A percentile compares a stretch with the other conserved stretches of the same genome.
These are phyloP conservation scores for Balaeniceps rex DNA, from an alignment of 2,113 vertebrate genomes.

Conservation along the genomic window DNA sequence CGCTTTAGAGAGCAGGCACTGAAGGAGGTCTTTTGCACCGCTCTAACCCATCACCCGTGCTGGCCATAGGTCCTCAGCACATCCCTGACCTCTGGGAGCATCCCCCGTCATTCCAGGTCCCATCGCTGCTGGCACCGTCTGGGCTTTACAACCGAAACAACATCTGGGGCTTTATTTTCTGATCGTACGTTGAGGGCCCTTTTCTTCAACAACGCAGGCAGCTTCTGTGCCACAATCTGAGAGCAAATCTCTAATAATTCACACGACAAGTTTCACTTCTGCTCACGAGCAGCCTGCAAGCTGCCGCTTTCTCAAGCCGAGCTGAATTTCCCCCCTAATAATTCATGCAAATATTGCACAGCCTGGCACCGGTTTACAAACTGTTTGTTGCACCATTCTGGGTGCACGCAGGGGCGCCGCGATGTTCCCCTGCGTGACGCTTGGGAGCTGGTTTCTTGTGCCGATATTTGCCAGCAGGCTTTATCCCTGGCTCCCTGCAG, in stretches of 20 bases:
- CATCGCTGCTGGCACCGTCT: rapidly evolving
- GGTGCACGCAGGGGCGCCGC: neutral
- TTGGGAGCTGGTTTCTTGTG: neutral
- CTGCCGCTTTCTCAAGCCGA: slow-evolving; percentile 9
- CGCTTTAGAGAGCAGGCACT: neutral
- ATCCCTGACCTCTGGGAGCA: neutral
- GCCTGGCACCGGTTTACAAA: neutral
- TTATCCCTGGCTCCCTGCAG: neutral
- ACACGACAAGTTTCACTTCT: neutral
- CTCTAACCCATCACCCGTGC: neutral
- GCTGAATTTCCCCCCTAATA: neutral
- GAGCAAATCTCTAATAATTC: neutral
- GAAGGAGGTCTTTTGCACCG: neutral
- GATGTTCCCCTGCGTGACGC: neutral
- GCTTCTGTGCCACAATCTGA: neutral
- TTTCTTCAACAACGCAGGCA: neutral
- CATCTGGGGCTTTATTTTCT: neutral
- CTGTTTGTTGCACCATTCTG: neutral
- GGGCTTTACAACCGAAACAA: neutral
- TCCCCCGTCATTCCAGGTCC: neutral
- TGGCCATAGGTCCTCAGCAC: neutral
- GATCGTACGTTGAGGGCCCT: rapidly evolving
- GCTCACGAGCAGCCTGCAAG: neutral
- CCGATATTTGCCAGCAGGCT: neutral
- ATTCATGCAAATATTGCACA: neutral